phyloP scores from a whole-genome alignment of 92 coral and sea anemone genomes.

The Metridium senile region DNA sequence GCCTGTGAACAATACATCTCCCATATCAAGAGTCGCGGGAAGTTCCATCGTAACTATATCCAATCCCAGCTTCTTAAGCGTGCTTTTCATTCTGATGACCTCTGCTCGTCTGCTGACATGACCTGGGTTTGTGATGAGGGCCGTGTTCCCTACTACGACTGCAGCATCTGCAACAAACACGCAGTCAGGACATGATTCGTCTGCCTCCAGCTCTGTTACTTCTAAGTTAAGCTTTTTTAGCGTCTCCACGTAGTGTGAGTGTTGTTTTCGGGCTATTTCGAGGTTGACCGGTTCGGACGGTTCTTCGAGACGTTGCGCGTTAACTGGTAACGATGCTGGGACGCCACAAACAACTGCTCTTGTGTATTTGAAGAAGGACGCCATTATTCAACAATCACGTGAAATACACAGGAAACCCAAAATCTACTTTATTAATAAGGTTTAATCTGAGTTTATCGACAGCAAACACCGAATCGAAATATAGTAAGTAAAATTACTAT shows the following conservation, averaged over 20 bases:
- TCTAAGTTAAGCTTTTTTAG: slow-evolving; percentile 76
- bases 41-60: slow-evolving; percentile 66
- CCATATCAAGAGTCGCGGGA: slow-evolving; percentile 88
- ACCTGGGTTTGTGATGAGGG: slow-evolving; percentile 50
- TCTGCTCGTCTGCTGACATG: slow-evolving; percentile 82
- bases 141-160: slow-evolving; percentile 75
- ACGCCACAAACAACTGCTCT: slow-evolving; percentile 55
- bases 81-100: slow-evolving; percentile 49
- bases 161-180: slow-evolving; percentile 94
- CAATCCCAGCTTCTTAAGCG: slow-evolving; percentile 65
- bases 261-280: slow-evolving; percentile 72
- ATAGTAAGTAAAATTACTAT: too few species aligned
- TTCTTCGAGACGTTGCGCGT: slow-evolving; percentile 66
- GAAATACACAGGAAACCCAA: background rate
- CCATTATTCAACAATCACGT: background rate
- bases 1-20: slow-evolving; percentile 96
- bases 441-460: too few species aligned
- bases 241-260: slow-evolving; percentile 53
- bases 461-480: too few species aligned
- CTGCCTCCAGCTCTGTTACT: slow-evolving; percentile 69
- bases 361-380: background rate
- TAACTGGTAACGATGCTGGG: slow-evolving; percentile 75
- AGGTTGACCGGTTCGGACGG: slow-evolving; percentile 61
- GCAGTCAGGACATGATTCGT: slow-evolving; percentile 82
- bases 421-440: too few species aligned